These are phyloP conservation scores for Botrylloides violaceus DNA, from an alignment of 23 tunicate genomes.

Conservation along the genomic window DNA sequence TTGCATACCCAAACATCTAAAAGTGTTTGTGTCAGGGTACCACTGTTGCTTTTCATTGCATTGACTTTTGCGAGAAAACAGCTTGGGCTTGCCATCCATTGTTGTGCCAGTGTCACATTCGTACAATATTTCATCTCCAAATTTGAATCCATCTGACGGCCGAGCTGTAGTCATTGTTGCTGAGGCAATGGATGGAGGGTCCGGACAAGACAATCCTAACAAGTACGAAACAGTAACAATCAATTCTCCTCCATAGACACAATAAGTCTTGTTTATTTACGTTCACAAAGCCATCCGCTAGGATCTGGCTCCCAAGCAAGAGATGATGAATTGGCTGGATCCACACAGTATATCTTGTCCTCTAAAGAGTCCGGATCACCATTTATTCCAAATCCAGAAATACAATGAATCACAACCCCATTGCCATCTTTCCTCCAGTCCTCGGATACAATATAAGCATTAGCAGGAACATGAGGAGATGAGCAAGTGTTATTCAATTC, in stretches of 20 bases:
- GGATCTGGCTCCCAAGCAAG: slow-evolving; percentile 31
- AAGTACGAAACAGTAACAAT: no score
- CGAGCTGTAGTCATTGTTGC: slow-evolving; percentile 19
- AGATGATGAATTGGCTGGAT: slow-evolving; percentile 3
- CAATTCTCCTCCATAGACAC: background rate
- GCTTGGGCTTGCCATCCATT: slow-evolving; percentile 20
- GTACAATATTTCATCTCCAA: slow-evolving; percentile 24
- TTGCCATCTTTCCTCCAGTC: slow-evolving; percentile 55
- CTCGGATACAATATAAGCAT: slow-evolving; percentile 19
- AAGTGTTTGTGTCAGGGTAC: slow-evolving; percentile 38
- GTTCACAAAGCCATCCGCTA: slow-evolving; percentile 14
- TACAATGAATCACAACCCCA: slow-evolving; percentile 33
- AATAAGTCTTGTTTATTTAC: no score
- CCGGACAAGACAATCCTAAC: slow-evolving; percentile 61
- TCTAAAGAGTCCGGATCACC: slow-evolving; percentile 18
- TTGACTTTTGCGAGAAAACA: background rate
- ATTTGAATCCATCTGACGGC: slow-evolving; percentile 24
- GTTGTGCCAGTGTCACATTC: slow-evolving; percentile 28
- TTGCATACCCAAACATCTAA: slow-evolving; percentile 30
- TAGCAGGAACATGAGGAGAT: slow-evolving; percentile 24
- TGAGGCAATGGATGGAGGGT: slow-evolving; percentile 30
- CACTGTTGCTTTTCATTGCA: slow-evolving; percentile 39
- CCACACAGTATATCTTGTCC: slow-evolving; percentile 19
- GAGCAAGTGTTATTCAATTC: slow-evolving; percentile 24
- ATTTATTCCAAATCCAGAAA: slow-evolving; percentile 38